Base-by-base conservation (phyloP, 2,113 vertebrate species). In the Bettongia penicillata region DNA sequence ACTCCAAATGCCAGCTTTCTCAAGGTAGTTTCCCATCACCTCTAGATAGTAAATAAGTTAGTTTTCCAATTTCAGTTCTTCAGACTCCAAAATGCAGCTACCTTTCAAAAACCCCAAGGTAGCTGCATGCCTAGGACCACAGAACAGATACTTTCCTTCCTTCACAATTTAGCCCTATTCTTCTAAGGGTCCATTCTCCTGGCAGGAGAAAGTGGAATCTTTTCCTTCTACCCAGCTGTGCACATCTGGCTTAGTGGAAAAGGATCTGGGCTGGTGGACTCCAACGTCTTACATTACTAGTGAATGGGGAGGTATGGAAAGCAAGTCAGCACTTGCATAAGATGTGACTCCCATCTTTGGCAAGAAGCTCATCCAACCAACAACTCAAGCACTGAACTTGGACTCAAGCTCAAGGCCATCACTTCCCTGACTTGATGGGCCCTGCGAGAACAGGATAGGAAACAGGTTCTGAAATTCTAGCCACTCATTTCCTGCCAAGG, bases 161-260 rank as follows among this genome's bases (percentile, higher is more conserved):
- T 93, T 90, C 91, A 90, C 91, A 24, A 0, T 43, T 90, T 53
- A 49, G 91, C 24, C 43, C 25, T 61, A 23, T 93, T 96, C 77
- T 77, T 14, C 22, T 6, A 23, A 93, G 14, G 90, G n/a, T 93
- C 61, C 53, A 61, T 92, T 96, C 93, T 92, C 16, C 90, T 57
- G 84, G 91, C 19, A 84, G 6, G 14, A 23, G 68, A 55, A 51
- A 68, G 43, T 92, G 24, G 61, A 49, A 8, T 28, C 26, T 92
- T 95, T 96, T 95, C 92, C n/a, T 93, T 95, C 90, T 96, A 77
- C 97, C 95, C 97, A 95, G 96, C 97, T 97, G 97, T 94, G 96
- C 96, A 97, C 97, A 98, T 97, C 95, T 98, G 96, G 96, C 90
- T 96, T 97, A 93, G 84, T 50, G 52, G 91, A 94, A 93, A 97